Evolutionary conservation across 2,888 invertebrate genomes (phyloP), one percentile per base, ranked within the genome.

Genomic region (Drosophila mulleri): DNA sequence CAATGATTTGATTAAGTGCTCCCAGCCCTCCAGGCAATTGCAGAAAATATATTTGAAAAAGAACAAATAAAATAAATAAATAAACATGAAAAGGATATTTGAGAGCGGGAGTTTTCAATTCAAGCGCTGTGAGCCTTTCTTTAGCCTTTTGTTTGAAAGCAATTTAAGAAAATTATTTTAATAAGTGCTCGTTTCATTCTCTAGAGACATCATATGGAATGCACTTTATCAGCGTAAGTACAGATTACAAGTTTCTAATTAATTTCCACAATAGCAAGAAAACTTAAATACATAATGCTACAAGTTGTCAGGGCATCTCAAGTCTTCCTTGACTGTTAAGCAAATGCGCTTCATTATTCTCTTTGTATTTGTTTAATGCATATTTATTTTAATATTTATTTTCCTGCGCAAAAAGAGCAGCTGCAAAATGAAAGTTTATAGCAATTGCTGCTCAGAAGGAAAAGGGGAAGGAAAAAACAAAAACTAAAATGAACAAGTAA

Each of bases 1-100:
- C 88, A 86, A 85, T 86, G 86, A 89, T 86, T 90, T 72, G 88
- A 86, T 89, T 88, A 86, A 79, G 61, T 64, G 54, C 45, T 56
- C 44, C 37, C 39, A 29, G 14, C 16, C 57, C 53, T 26, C 14
- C 11, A 50, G 61, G 39, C 48, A 37, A n/a, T 18, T 35, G 41
- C 32, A 39, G 12, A 52, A 47, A n/a, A 69, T 29, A 64, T 11
- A 58, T n/a, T n/a, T n/a, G n/a, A n/a, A n/a, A n/a, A n/a, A n/a
- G n/a, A n/a, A n/a, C n/a, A 12, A 42, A 37, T 52, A 23, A 11
- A 26, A 14, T 26, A 37, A 52, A 29, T 29, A 29, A 8, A 29
- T 9, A 29, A 8, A 2, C 39, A 53, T 20, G 16, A 52, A 20
- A n/a, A n/a, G n/a, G 7, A 20, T 37, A 35, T 20, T 2, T 18